A percentile compares a stretch with the other conserved stretches of the same genome.
These are phyloP conservation scores for Australoheros scitulus DNA, from an alignment of 2,113 vertebrate genomes.

Conservation along the genomic window DNA sequence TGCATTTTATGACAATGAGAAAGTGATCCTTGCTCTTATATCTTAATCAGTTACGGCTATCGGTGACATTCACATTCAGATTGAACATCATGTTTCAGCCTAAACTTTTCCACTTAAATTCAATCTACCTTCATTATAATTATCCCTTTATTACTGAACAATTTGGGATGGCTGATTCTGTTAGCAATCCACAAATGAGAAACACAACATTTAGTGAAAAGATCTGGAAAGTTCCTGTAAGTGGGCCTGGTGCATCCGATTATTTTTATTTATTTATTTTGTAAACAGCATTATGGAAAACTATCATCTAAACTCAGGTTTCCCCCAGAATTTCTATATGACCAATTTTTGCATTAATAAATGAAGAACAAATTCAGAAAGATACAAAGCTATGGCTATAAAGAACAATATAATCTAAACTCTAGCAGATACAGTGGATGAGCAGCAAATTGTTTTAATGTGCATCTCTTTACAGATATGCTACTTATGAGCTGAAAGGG, in stretches of 20 bases:
- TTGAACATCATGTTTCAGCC: neutral
- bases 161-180: neutral
- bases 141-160: neutral
- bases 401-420: neutral
- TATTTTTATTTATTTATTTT: too few relatives aligned
- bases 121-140: neutral
- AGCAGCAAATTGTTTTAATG: neutral
- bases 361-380: neutral
- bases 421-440: neutral
- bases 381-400: neutral
- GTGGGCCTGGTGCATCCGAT: too few relatives aligned
- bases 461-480: neutral
- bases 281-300: too few relatives aligned
- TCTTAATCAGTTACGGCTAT: too few relatives aligned
- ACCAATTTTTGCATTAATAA: neutral
- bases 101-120: neutral
- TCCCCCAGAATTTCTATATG: neutral
- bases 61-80: neutral
- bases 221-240: neutral
- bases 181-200: neutral
- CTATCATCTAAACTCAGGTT: too few relatives aligned
- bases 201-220: neutral
- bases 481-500: neutral
- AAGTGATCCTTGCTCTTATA: neutral
- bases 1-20: neutral